Percentiles rank a stretch among this genome's conserved stretches.
Conservation (phyloP, 2,113 vertebrate genomes). For the Muntiacus reevesi region DNA sequence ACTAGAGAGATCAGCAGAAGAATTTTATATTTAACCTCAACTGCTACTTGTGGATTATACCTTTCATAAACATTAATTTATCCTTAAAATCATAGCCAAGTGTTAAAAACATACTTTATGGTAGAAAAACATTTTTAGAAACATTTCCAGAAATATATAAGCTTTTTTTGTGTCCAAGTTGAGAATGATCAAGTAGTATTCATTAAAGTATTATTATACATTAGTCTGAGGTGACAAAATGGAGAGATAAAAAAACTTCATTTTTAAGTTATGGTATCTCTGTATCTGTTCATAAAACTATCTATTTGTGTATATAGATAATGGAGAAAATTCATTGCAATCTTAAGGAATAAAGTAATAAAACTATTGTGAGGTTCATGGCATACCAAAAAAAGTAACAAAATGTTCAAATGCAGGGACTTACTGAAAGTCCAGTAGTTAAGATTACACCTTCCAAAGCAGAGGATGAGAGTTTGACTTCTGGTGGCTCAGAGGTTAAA, state of each 20-base stretch:
- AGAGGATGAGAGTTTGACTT: not conserved
- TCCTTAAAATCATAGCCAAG: not conserved
- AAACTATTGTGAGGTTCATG: not conserved
- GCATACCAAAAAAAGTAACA: not conserved
- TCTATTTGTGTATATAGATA: not conserved
- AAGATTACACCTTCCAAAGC: not conserved
- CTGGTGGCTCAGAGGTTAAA: not conserved
- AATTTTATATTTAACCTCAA: not conserved
- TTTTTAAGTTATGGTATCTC: not conserved
- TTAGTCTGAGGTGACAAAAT: not conserved
- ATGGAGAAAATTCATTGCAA: not conserved
- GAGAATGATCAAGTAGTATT: not conserved
- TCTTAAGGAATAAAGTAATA: not conserved
- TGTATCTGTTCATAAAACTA: not conserved
- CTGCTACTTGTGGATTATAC: not conserved
- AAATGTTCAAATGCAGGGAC: not conserved
- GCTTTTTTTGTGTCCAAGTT: not conserved
- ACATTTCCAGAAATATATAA: not conserved
- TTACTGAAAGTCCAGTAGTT: not conserved
- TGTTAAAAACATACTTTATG: not conserved
- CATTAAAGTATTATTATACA: not conserved
- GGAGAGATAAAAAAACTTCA: not conserved
- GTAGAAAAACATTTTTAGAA: not conserved
- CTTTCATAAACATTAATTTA: not conserved
- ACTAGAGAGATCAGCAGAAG: not conserved